phyloP scores from a whole-genome alignment of 1,140 invertebrate genomes.

The Rhynchophorus ferrugineus region DNA sequence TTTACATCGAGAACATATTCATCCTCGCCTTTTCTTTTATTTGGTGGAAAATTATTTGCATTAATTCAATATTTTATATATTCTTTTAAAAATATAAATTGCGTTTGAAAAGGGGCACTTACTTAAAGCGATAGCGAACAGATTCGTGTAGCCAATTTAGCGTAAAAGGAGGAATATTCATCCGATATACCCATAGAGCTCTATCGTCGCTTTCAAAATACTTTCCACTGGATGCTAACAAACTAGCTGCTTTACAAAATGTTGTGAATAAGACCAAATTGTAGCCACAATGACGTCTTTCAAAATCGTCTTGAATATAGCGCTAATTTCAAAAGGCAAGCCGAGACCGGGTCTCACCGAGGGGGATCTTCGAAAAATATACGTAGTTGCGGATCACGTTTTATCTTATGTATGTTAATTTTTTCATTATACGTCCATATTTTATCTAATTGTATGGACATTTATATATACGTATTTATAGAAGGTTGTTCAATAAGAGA shows the following conservation, averaged over 20 bases:
- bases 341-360: slow-evolving; percentile 4
- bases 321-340: slow-evolving; percentile 39
- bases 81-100: neutral
- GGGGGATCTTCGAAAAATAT: slow-evolving; percentile 34
- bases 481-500: no score
- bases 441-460: no score
- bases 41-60: no score
- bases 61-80: no score
- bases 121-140: neutral
- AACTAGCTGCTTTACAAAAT: slow-evolving; percentile 40
- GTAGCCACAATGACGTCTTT: slow-evolving; percentile 41
- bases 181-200: neutral
- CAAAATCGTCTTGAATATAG: slow-evolving; percentile 40
- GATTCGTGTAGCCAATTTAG: neutral
- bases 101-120: neutral
- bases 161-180: neutral
- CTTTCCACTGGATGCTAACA: slow-evolving; percentile 33
- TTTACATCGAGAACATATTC: no score
- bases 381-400: slow-evolving; percentile 15
- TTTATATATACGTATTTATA: no score
- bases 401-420: neutral
- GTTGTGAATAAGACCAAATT: slow-evolving; percentile 41
- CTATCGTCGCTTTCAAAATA: slow-evolving; percentile 33
- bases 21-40: no score
- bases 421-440: no score